Evolutionary conservation across 1,140 invertebrate species (phyloP).

Genomic region (Drosophila murphyi): DNA sequence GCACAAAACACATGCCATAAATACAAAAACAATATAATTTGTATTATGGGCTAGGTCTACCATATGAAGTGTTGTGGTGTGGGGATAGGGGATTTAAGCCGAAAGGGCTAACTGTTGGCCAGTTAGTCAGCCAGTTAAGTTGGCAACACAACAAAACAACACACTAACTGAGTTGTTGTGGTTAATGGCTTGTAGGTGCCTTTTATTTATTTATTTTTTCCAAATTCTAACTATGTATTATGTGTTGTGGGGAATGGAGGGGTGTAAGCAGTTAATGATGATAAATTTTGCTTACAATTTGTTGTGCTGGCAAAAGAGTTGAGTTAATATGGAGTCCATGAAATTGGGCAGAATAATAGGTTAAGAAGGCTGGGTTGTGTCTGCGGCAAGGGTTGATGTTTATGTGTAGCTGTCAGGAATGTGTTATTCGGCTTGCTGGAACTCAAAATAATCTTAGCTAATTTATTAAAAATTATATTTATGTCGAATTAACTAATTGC

Average conservation of each 20-base stretch:
- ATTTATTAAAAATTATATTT: background rate
- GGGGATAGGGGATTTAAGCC: background rate
- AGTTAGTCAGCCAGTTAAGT: slow-evolving; percentile 30
- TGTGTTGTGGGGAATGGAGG: background rate
- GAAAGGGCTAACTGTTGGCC: slow-evolving; percentile 25
- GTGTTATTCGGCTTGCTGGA: background rate
- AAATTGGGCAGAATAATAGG: slow-evolving; percentile 15
- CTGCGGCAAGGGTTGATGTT: background rate
- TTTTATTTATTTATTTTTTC: slow-evolving; percentile 16
- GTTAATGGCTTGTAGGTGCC: slow-evolving; percentile 41
- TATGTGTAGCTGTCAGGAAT: background rate
- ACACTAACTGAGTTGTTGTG: slow-evolving; percentile 58
- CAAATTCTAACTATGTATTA: slow-evolving; percentile 46
- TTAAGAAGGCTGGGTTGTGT: background rate
- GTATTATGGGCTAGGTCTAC: slow-evolving; percentile 34
- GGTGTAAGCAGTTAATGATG: slow-evolving; percentile 38
- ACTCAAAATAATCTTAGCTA: background rate
- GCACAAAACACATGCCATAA: slow-evolving; percentile 51
- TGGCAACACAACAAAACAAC: slow-evolving; percentile 32
- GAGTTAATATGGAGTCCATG: slow-evolving; percentile 12
- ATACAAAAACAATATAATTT: slow-evolving; percentile 69
- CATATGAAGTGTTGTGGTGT: background rate
- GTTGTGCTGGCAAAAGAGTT: slow-evolving; percentile 24
- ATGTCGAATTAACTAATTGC: background rate
- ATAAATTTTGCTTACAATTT: slow-evolving; percentile 44